Base-by-base conservation (phyloP, 2,113 vertebrate species). In the Xyrauchen texanus region DNA sequence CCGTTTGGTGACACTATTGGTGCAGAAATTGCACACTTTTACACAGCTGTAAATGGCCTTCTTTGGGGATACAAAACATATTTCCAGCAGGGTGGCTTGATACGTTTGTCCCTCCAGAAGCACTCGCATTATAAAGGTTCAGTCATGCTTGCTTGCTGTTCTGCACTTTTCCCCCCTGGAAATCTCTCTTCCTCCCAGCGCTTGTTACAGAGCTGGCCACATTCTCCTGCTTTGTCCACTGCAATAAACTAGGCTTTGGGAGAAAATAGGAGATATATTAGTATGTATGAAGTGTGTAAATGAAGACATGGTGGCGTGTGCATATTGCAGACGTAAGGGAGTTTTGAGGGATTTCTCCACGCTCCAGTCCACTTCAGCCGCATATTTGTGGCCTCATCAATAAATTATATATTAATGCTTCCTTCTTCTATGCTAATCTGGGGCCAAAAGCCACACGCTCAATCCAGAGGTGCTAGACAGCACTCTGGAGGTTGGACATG, bases 351-450 rank as follows among this genome's bases (percentile, higher is more conserved):
- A 89, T 63, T 86, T 88, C 55, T 83, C 89, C 79, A 85, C 83
- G 80, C 85, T 86, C 76, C 79, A 81, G 88, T 89, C 83, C 88
- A 88, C 86, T 88, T 84, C 11, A 84, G 89, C 87, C 72, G 85
- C 87, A 88, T 88, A 89, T 89, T 34, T 88, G 87, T 86, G 79
- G 80, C 87, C 86, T 91, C 89, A 90, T 90, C 88, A 91, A 90
- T 91, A 91, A 89, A 89, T 90, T 86, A 89, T 84, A 89, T 89
- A 90, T 88, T 86, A 89, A 90, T 88, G 81, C 87, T 76, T 84
- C 85, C 78, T 81, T 42, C 76, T 81, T 84, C 82, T 87, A 84
- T 84, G 79, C 83, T 83, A 83, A 84, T 85, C 81, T 80, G 72
- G 76, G 77, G 87, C 80, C 83, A 69, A 80, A 86, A 84, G 80